A percentile compares a stretch with the other conserved stretches of the same genome.
Conservation (phyloP, 2,113 vertebrate genomes). For the Jacana jacana region DNA sequence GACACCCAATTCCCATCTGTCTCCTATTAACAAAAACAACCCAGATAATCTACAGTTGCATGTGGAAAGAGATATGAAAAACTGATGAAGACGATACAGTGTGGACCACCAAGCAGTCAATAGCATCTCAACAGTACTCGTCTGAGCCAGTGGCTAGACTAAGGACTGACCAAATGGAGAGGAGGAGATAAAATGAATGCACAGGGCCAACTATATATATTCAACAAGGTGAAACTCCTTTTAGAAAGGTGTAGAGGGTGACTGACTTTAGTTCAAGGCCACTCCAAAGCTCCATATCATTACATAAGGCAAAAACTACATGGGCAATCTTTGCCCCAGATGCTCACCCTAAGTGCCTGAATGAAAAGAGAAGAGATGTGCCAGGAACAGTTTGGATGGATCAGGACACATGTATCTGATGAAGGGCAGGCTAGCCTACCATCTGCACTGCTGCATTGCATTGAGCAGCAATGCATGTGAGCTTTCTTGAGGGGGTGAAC, state of each 20-base stretch:
- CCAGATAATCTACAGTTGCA: constrained; percentile 8
- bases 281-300: not conserved
- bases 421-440: not conserved
- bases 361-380: not conserved
- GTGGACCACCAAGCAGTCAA: not conserved
- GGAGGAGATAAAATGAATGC: not conserved
- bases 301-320: not conserved
- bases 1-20: constrained; percentile 65
- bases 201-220: not conserved
- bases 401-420: fast-evolving
- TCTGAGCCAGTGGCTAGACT: not conserved
- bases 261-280: not conserved
- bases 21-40: constrained; percentile 58
- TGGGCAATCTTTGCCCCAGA: not conserved
- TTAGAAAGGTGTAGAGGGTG: not conserved
- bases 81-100: not conserved
- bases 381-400: not conserved
- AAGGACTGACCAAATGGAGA: not conserved
- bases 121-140: not conserved
- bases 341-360: not conserved
- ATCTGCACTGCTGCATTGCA: not conserved
- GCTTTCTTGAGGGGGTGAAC: fast-evolving
- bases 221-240: not conserved
- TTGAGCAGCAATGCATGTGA: too few species aligned
- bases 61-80: constrained; percentile 32